These are phyloP conservation scores for Leptothorax acervorum DNA, from an alignment of 2,888 invertebrate genomes.

Conservation along the genomic window DNA sequence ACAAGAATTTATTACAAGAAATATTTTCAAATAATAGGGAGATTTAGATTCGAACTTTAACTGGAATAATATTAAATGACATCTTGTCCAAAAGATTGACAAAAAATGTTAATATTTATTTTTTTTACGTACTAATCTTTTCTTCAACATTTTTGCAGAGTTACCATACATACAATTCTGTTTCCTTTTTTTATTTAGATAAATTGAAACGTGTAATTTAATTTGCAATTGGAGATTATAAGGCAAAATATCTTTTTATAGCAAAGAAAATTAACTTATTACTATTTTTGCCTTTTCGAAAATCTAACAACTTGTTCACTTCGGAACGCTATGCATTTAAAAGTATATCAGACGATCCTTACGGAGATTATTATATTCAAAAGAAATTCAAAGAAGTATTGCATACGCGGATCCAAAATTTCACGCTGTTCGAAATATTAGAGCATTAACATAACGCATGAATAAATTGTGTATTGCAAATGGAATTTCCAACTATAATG, in stretches of 20 bases:
- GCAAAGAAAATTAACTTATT: neutral
- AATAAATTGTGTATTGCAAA: neutral
- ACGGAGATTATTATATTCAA: neutral
- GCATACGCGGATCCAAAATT: neutral
- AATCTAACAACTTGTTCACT: neutral
- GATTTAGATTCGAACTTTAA: too few species aligned
- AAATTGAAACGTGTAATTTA: neutral
- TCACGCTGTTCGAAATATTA: neutral
- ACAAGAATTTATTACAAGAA: neutral
- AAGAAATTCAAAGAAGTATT: neutral
- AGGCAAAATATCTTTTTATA: neutral
- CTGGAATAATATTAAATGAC: too few species aligned
- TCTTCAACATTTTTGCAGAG: neutral
- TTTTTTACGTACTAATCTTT: neutral
- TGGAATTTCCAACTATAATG: neutral
- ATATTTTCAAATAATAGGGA: neutral
- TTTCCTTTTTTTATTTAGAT: neutral
- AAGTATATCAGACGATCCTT: neutral
- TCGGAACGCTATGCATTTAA: neutral
- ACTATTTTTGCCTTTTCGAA: neutral
- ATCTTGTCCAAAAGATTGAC: too few species aligned
- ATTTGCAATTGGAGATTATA: neutral
- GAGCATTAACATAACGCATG: neutral
- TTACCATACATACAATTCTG: neutral
- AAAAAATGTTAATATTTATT: neutral